Evolutionary conservation across 2,113 vertebrate species (phyloP).

Genomic region (Sorex araneus): DNA sequence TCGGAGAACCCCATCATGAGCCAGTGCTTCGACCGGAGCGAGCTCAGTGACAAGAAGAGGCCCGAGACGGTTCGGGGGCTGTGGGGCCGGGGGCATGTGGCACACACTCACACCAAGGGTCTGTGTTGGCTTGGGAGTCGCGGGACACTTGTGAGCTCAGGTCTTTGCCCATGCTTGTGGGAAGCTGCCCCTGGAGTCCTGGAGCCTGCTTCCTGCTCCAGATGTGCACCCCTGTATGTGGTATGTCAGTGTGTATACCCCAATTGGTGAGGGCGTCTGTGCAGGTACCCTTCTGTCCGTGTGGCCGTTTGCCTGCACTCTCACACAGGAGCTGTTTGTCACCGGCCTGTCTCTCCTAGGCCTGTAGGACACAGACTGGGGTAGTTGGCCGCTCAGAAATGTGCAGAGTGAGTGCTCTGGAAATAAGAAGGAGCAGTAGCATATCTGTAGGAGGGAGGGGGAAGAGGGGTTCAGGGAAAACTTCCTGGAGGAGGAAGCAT

Average conservation of each 20-base stretch:
- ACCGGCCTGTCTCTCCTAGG: no score
- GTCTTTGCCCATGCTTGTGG: background rate
- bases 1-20: slow-evolving; percentile 96
- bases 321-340: no score
- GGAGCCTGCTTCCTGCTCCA: background rate
- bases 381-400: no score
- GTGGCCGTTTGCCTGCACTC: background rate
- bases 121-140: background rate
- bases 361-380: no score
- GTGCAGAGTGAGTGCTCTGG: no score
- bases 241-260: no score
- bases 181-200: background rate
- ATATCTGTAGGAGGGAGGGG: background rate
- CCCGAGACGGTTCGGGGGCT: slow-evolving; percentile 94
- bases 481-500: slow-evolving; percentile 46
- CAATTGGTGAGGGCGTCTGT: no score
- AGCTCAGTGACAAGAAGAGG: slow-evolving; percentile 97
- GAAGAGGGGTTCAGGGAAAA: background rate
- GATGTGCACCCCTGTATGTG: background rate
- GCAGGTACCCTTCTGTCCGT: background rate
- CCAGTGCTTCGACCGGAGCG: slow-evolving; percentile 95
- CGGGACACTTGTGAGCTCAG: background rate
- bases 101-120: background rate
- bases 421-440: background rate
- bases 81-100: background rate